phyloP scores from a whole-genome alignment of 1,140 invertebrate species.

The Drosophila ananassae region DNA sequence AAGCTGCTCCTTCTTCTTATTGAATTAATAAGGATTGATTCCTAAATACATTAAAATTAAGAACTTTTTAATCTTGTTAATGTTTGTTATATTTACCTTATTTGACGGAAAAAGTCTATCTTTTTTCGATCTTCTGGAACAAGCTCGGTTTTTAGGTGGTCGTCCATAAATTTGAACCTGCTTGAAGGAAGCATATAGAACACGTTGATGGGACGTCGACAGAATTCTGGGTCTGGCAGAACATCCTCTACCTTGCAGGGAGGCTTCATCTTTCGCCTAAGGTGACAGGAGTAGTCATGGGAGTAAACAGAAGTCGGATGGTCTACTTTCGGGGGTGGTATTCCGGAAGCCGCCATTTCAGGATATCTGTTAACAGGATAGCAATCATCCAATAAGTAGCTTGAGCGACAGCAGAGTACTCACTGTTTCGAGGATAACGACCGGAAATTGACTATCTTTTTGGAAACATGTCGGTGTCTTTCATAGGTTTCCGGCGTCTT shows the following conservation, averaged over 20 bases:
- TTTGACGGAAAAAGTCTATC: slow-evolving; percentile 1
- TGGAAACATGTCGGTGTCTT: background rate
- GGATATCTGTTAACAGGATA: background rate
- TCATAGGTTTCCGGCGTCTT: background rate
- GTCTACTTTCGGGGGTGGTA: background rate
- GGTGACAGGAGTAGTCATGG: background rate
- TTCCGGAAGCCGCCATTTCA: background rate
- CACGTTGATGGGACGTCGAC: background rate
- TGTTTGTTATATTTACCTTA: background rate
- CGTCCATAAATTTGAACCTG: background rate
- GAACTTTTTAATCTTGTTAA: background rate
- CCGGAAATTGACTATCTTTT: background rate
- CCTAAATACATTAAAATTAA: background rate
- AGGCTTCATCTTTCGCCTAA: background rate
- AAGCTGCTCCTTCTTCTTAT: background rate
- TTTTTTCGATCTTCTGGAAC: background rate
- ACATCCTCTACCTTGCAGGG: background rate
- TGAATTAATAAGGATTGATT: background rate
- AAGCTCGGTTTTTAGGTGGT: background rate
- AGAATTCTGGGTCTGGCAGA: background rate
- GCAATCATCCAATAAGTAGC: background rate
- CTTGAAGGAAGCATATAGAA: background rate
- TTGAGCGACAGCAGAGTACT: background rate
- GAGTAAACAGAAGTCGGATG: background rate
- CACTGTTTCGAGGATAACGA: background rate